Evolutionary conservation across 1,140 invertebrate genomes (phyloP), one percentile per base, ranked within the genome.

Genomic region (Elymnias hypermnestra): DNA sequence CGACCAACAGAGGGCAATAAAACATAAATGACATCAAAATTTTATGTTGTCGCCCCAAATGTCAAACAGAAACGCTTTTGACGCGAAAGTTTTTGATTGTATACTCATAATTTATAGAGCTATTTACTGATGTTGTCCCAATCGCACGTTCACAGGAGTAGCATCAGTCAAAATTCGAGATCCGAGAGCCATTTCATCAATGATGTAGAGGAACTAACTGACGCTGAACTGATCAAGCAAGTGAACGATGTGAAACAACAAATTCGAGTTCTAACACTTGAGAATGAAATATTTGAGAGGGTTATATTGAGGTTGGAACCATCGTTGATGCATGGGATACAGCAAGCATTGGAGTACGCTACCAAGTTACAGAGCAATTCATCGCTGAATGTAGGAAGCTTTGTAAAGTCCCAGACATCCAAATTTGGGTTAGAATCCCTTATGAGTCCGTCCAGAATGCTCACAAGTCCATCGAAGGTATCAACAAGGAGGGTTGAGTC

Each of bases 211-310:
- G 77, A 83, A 38, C 23, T 84, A 3, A 66, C 68, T 0, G 77
- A 86, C 23, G 52, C 59, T 0, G 78, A 83, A 38, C 55, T 87
- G 2, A 52, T 76, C 5, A 77, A 75, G 43, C 58, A 66, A 53
- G 71, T 87, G 0, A 67, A 57, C 28, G 70, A 78, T 5, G 36
- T 83, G 1, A 79, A 76, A 22, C 58, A 65, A 0, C 68, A 79
- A 42, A 72, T 83, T 26, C 66, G 63, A 42, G 35, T 83, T 0
- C 35, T 83, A 0, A 53, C 26, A 1, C 40, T 86, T 1, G 84
- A 87, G 51, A 87, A 87, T 43, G 82, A 83, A 45, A 67, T 87
- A 5, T 48, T 86, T 0, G 84, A 87, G 46, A 64, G 54, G 5
- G 73, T 72, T 4, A 85, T 87, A 8, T 45, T 72, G 54, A 73